Conservation (phyloP, 2,113 vertebrate genomes). For the Hemibagrus wyckioides region DNA sequence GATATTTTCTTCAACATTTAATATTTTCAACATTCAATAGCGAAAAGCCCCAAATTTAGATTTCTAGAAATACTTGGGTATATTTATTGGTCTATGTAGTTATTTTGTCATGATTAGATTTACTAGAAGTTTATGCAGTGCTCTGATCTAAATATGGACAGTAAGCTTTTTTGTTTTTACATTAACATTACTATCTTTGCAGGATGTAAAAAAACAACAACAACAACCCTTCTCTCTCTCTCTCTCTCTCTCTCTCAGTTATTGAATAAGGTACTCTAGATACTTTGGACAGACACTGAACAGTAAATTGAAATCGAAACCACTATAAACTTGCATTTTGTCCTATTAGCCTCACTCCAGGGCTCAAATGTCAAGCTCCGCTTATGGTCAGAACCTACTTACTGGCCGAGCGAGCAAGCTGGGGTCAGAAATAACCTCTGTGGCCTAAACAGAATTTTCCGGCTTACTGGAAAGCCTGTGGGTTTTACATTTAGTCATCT, state of each 20-base stretch:
- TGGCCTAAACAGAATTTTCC: not conserved
- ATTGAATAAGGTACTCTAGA: not conserved
- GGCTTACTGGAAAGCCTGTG: slow-evolving; percentile 15
- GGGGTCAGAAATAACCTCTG: not conserved
- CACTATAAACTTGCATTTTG: not conserved
- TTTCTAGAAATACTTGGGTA: too few species aligned
- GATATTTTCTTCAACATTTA: not conserved
- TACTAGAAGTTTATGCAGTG: not conserved
- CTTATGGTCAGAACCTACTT: not conserved
- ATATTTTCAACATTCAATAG: not conserved
- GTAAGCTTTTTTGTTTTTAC: not conserved
- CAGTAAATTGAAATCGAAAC: not conserved
- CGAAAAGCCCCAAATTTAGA: not conserved
- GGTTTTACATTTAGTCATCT: not conserved
- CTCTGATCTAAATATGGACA: not conserved
- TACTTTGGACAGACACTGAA: not conserved
- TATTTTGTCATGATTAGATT: not conserved
- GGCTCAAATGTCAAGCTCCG: not conserved
- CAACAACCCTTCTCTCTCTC: not conserved
- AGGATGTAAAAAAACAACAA: too few species aligned
- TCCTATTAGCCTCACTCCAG: too few species aligned
- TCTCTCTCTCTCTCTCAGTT: not conserved
- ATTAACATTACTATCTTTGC: not conserved
- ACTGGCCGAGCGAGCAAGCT: not conserved
- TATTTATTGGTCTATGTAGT: too few species aligned